These are phyloP conservation scores for Apostichopus leukothele DNA, from an alignment of 53 echinoderm and acorn worm species.

Conservation along the genomic window DNA sequence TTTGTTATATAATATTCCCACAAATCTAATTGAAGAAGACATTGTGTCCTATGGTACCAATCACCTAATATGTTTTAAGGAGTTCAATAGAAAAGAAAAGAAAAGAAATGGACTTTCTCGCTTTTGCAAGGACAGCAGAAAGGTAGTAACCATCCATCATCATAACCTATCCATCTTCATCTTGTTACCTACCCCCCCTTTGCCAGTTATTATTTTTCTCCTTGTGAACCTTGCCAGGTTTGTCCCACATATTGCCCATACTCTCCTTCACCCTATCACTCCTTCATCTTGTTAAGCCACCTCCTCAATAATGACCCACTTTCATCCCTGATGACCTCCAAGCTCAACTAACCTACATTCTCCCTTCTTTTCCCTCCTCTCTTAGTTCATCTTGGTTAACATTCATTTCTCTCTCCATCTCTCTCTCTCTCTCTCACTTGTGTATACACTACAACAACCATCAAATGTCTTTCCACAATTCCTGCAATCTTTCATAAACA, in stretches of 20 bases:
- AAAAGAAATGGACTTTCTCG: too few species aligned
- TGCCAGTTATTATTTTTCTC: background rate
- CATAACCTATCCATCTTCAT: too few species aligned
- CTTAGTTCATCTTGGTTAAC: constrained; percentile 24
- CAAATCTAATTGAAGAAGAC: background rate
- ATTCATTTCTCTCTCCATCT: background rate
- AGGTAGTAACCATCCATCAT: too few species aligned
- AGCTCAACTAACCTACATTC: constrained; percentile 43
- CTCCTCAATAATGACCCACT: constrained; percentile 37
- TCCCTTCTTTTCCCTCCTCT: background rate
- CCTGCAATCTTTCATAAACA: constrained; percentile 33
- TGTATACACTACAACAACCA: constrained; percentile 25
- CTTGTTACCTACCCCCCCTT: too few species aligned
- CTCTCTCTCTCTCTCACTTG: too few species aligned
- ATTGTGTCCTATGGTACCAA: background rate
- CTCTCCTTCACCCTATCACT: background rate
- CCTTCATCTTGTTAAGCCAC: constrained; percentile 26
- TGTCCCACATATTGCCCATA: constrained; percentile 8
- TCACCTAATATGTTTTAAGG: too few species aligned
- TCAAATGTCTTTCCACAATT: constrained; percentile 40
- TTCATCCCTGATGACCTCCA: constrained; percentile 36
- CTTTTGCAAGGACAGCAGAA: too few species aligned
- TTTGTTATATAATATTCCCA: too few species aligned
- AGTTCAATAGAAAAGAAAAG: too few species aligned
- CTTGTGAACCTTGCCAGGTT: constrained; percentile 2